Evolutionary conservation across 2,888 invertebrate genomes (phyloP), one percentile per base, ranked within the genome.

Genomic region (Pharmacophagus antenor): DNA sequence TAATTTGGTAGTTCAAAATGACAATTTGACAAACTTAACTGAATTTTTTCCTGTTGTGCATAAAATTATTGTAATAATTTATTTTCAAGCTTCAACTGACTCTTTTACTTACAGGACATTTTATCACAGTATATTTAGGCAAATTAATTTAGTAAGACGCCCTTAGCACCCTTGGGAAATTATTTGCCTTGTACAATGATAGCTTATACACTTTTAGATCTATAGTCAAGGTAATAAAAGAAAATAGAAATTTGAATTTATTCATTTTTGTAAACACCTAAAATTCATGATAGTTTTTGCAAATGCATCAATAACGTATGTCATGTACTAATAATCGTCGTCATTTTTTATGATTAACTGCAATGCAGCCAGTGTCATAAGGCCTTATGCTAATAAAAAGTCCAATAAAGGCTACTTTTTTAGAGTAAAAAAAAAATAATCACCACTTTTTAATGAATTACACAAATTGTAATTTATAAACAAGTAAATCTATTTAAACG

Each of bases 101-200:
- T 25, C 20, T 17, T 17, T 25, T 51, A 58, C 37, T 47, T 10
- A 18, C 10, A 49, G 49, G 17, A 49, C 58, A 62, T 62, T 52
- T 54, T 54, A 58, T 63, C 62, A 48, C 55, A 53, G 71, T 78
- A 85, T 86, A 82, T 85, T 87, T 85, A 86, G 84, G 76, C 73
- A 69, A 81, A 79, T 79, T 86, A 85, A 88, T 88, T 87, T 84
- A 80, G 80, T 80, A 78, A 78, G 80, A 76, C 77, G 80, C 77
- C 56, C 56, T 59, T 60, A 57, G 63, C 44, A 50, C 69, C 64
- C 69, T n/a, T 21, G 67, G 71, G 88, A 88, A 88, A 88, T 88
- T 47, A 55, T 44, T 44, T 44, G 49, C 23, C 25, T 49, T 49
- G 25, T 49, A 25, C 17, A 23, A 25, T 25, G 49, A 17, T 18